Conservation (phyloP, 2,797 vertebrate genomes). For the Chelmon rostratus region DNA sequence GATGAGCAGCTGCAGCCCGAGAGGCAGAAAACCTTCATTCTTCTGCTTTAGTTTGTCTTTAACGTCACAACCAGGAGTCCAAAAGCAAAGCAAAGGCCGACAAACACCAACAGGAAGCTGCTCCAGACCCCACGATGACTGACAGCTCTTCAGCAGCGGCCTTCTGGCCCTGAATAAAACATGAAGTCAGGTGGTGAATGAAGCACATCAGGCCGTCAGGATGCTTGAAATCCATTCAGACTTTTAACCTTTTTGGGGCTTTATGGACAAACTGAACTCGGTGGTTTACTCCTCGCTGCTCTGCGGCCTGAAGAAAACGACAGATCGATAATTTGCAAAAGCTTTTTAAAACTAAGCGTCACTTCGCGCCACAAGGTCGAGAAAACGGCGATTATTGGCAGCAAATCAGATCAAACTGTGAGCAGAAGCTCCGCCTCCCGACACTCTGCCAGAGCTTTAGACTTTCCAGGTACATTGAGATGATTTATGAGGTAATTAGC, state of each 20-base stretch:
- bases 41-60: too few species aligned
- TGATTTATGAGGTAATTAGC: constrained; percentile 76
- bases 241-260: too few species aligned
- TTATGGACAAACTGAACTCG: background rate
- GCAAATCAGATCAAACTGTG: constrained; percentile 1
- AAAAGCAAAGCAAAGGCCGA: too few species aligned
- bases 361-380: background rate
- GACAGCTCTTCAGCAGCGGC: too few species aligned
- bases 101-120: too few species aligned
- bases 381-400: constrained; percentile 9
- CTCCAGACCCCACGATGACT: too few species aligned
- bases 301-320: background rate
- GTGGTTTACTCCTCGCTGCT: background rate
- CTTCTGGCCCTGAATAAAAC: too few species aligned
- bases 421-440: background rate
- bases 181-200: background rate
- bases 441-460: constrained; percentile 21
- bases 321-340: background rate
- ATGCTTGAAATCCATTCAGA: background rate
- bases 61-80: too few species aligned
- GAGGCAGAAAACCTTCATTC: too few species aligned
- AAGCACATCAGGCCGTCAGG: background rate
- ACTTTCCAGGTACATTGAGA: constrained; percentile 17
- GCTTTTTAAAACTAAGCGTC: background rate
- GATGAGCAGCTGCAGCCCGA: too few species aligned